Conservation (phyloP, 1,140 invertebrate species). For the Drosophila nasuta region DNA sequence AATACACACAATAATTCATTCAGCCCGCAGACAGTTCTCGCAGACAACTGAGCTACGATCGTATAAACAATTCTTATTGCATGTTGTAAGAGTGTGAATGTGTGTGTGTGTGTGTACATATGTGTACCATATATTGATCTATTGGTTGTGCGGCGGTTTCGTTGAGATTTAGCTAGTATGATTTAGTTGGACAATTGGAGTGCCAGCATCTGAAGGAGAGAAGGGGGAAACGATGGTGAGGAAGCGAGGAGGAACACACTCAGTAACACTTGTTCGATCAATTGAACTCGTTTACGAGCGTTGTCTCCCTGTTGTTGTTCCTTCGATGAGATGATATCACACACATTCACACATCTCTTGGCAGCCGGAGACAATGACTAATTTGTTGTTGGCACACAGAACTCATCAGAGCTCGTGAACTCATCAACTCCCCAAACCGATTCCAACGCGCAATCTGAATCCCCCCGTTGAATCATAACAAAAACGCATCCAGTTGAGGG, state of each 20-base stretch:
- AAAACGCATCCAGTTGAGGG: constrained; percentile 33
- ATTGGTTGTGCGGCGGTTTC: constrained; percentile 67
- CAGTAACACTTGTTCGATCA: constrained; percentile 44
- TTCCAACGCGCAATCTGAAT: neutral
- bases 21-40: constrained; percentile 19
- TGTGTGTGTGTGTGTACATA: constrained; percentile 1
- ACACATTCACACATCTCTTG: constrained; percentile 24
- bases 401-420: constrained; percentile 31
- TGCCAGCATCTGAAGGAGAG: neutral
- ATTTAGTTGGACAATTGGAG: constrained; percentile 69
- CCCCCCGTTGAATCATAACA: constrained; percentile 23
- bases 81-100: constrained; percentile 17
- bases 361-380: constrained; percentile 31
- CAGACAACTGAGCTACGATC: neutral
- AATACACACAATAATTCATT: constrained; percentile 44
- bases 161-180: constrained; percentile 74
- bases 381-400: constrained; percentile 65
- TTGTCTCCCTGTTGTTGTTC: constrained; percentile 14
- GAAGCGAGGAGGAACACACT: neutral
- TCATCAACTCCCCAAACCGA: constrained; percentile 34
- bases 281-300: constrained; percentile 64
- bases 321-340: constrained; percentile 48
- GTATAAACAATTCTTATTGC: constrained; percentile 37
- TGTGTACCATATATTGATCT: constrained; percentile 31
- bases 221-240: neutral